These are phyloP conservation scores for Antedon mediterranea DNA, from an alignment of 53 echinoderm and acorn worm species.

Conservation along the genomic window DNA sequence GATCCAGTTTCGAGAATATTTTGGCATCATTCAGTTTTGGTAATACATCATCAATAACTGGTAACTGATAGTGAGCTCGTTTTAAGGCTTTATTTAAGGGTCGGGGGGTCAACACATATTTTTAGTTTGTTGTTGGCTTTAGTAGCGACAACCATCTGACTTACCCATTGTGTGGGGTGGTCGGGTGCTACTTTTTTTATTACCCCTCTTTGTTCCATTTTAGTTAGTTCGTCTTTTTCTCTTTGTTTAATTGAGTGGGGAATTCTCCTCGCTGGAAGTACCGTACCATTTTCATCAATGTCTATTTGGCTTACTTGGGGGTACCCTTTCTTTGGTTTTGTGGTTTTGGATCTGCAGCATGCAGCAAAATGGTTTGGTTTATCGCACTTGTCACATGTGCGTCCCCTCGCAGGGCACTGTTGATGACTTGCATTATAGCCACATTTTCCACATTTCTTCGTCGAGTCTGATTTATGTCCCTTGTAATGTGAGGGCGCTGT, in stretches of 20 bases:
- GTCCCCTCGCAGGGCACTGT: neutral
- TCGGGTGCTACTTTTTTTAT: neutral
- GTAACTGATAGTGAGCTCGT: constrained; percentile 17
- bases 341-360: neutral
- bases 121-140: neutral
- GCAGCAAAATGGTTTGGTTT: neutral
- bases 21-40: constrained; percentile 15
- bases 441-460: neutral
- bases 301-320: neutral
- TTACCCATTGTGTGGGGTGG: neutral
- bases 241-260: no score
- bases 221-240: neutral
- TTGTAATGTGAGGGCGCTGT: neutral
- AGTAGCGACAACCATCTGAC: neutral
- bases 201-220: neutral
- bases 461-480: neutral
- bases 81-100: constrained; percentile 28
- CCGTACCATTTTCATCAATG: no score
- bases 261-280: no score
- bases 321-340: neutral
- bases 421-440: neutral
- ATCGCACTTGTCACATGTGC: neutral
- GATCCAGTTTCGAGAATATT: constrained; percentile 22
- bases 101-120: constrained; percentile 20
- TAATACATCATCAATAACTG: constrained; percentile 11